Evolutionary conservation across 35 echinoderm and acorn worm species (phyloP), one percentile per base, ranked within the genome.

Genomic region (Apostichopus parvimensis): DNA sequence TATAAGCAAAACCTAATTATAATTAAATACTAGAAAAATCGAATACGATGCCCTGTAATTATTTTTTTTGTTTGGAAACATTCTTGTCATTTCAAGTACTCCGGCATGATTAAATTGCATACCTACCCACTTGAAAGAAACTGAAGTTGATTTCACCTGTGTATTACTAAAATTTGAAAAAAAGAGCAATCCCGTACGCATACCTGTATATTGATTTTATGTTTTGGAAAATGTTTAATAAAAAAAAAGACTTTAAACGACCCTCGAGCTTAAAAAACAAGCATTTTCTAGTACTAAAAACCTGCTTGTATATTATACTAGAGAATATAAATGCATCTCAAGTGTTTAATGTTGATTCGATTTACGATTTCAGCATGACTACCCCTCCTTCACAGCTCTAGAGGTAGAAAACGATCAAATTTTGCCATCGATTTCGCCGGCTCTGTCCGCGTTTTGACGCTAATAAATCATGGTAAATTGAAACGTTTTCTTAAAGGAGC

Each of bases 341-440:
- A 82, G 79, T 82, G 79, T 55, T 82, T 82, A 82, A 82, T 82
- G 55, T 56, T 82, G 79, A 82, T 82, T 82, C 25, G 55, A 82
- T 82, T 82, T 82, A 55, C 18, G 11, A 56, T 82, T 82, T 56
- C 34, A 82, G 79, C 52, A 17, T 55, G 79, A 34, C 52, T 82
- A 82, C 34, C 79, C 55, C 79, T 53, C 55, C 79, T 53, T 82
- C 79, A 45, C 34, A 14, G 34, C 14, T 45, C 45, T 56, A 82
- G 9, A 1, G 64, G 64, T 68, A 4, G 64, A 82, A 56, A 55
- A 82, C 21, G 79, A 82, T 82, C 79, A 82, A 82, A 82, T 82
- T 82, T 55, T 82, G 34, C 55, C 18, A 82, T 82, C 79, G 79
- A 82, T 82, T 20, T 54, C 55, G 52, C 54, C 52, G 53, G 17